Evolutionary conservation across 2,888 invertebrate species (phyloP), one percentile per base, ranked within the genome.

Genomic region (Leucophenga montana): DNA sequence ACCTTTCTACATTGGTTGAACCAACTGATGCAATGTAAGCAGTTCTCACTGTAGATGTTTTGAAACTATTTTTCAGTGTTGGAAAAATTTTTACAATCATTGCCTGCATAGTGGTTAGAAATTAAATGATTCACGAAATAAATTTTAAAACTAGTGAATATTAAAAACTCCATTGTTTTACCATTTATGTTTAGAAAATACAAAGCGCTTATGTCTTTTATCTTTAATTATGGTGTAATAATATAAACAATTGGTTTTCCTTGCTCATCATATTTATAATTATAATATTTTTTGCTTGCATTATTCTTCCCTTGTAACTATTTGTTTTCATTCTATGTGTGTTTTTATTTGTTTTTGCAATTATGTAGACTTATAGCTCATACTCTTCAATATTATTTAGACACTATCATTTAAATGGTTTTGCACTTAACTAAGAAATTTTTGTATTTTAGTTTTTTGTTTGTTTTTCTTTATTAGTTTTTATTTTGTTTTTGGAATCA

Each of bases 191-290:
- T 39, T 39, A 11, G 11, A 39, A 39, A 39, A 39, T 39, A 39
- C 39, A 39, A 39, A 39, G 39, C 39, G 39, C 39, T 39, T 57
- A 14, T 65, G 66, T 70, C 80, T 71, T 71, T 71, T 79, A 78
- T 82, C 75, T 85, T 85, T 85, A 79, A 80, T 86, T 86, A 84
- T 84, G 82, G 85, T 85, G 85, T 85, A 84, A 83, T 85, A 85
- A 85, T 86, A 86, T 85, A 84, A 84, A 84, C 82, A 84, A 78
- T 71, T 73, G 64, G 44, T 61, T 68, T 54, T 59, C 3, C 31
- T 54, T 68, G 56, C 67, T 61, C 31, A 56, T 67, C 61, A 61
- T 68, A 61, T 68, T 44, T 61, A 67, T 67, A 59, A 53, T 53
- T 59, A 67, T 67, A 59, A 82, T 77, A 83, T 39, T 78, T 83